Base-by-base conservation (phyloP, 2,888 invertebrate genomes). In the Eudemis profundana region DNA sequence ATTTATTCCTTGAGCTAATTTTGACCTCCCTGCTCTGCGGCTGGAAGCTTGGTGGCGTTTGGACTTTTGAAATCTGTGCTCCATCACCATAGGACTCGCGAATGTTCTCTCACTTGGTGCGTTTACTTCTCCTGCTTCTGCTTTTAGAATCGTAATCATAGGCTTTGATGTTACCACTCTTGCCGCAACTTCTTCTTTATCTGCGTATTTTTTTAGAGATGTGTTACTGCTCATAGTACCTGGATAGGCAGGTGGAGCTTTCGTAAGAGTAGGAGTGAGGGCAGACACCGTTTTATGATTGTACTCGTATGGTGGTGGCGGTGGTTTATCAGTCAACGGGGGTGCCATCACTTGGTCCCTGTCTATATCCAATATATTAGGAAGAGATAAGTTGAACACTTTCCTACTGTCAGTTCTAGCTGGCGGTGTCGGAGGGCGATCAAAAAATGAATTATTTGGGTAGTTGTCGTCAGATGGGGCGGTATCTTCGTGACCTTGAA, bases 101-200 rank as follows among this genome's bases (percentile, higher is more conserved):
- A 92, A 92, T 27, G 90, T 92, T 74, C 92, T 83, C 79, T 94
- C 94, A 51, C 95, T 93, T 61, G 93, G 93, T 4, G 93, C 90
- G 70, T 93, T 93, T 4, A 96, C 94, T 68, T 95, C 93, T 61
- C 95, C 95, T 0, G 96, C 94, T 80, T 96, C 96, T 8, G 96
- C 96, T 76, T 95, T 96, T 19, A 96, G 89, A 68, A 96, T 95
- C 78, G 94, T 96, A 61, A 95, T 95, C 84, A 96, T 95, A 0
- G 96, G 95, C 68, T 95, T 93, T 0, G 96, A 95, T 27, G 96
- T 96, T 36, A 96, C 96, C 70, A 96, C 95, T 69, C 96, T 92
- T 0, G 96, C 96, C 53, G 95, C 93, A 0, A 95, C 95, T 87
- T 96, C 96, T 83, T 95, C 95, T 69, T 90, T 90, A 23, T 90